phyloP scores from a whole-genome alignment of 2,888 invertebrate genomes.

The Caenorhabditis becei region DNA sequence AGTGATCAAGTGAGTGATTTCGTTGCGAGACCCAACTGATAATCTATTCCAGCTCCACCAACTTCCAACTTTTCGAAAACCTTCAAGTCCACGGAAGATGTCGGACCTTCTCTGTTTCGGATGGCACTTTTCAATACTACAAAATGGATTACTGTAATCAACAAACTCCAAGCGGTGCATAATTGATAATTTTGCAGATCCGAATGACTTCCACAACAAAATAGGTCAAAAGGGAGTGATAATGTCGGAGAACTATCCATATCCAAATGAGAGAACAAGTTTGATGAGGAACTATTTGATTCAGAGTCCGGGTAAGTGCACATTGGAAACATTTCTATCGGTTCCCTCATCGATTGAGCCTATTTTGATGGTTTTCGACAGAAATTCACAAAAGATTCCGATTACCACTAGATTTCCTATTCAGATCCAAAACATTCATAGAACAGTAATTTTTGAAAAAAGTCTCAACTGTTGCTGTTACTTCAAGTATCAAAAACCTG shows the following conservation, averaged over 20 bases:
- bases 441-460: too few relatives aligned
- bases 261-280: neutral
- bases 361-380: too few relatives aligned
- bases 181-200: neutral
- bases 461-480: too few relatives aligned
- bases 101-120: neutral
- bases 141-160: neutral
- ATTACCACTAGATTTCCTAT: too few relatives aligned
- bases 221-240: constrained; percentile 1
- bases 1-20: neutral
- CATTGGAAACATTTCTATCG: too few relatives aligned
- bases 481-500: too few relatives aligned
- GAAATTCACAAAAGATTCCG: too few relatives aligned
- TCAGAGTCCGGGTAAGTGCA: neutral
- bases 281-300: neutral
- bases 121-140: neutral
- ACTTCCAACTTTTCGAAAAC: neutral
- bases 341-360: too few relatives aligned
- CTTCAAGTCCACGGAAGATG: constrained; percentile 1
- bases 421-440: too few relatives aligned
- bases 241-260: constrained; percentile 5
- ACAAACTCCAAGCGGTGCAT: neutral
- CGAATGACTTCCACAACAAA: neutral
- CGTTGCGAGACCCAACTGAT: neutral
- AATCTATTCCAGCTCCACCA: neutral